Evolutionary conservation across 1,140 invertebrate species (phyloP).

Genomic region (Solenopsis fugax): DNA sequence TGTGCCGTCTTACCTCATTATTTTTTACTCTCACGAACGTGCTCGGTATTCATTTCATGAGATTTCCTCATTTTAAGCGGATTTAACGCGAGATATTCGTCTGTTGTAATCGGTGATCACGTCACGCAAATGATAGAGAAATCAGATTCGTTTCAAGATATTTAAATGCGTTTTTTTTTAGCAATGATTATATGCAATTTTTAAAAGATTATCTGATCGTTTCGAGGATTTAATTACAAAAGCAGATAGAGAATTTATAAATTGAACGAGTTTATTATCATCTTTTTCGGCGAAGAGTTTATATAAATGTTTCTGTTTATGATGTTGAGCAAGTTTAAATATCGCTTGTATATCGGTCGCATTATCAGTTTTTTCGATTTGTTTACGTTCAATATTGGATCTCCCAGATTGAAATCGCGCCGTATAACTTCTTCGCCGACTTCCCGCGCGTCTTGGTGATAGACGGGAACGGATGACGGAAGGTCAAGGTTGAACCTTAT

Average conservation of each 20-base stretch:
- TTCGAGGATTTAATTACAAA: not conserved
- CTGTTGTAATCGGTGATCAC: not conserved
- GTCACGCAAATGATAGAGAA: not conserved
- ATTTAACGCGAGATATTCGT: not conserved
- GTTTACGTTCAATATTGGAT: constrained; percentile 56
- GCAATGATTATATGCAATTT: not conserved
- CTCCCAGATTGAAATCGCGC: constrained; percentile 49
- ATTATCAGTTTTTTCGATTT: constrained; percentile 38
- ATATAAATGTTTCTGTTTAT: not conserved
- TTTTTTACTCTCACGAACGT: constrained; percentile 41
- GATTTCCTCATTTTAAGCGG: not conserved
- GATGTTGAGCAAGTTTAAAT: not conserved
- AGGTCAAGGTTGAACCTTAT: constrained; percentile 69
- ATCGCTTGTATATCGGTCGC: not conserved
- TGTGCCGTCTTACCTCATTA: constrained; percentile 40
- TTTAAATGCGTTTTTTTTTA: not conserved
- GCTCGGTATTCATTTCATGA: not conserved
- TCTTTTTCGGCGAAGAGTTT: not conserved
- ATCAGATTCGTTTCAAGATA: not conserved
- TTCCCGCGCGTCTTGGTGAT: constrained; percentile 52
- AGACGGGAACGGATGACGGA: constrained; percentile 56
- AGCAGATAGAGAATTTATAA: not conserved
- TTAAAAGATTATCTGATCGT: not conserved
- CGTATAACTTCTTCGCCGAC: constrained; percentile 50
- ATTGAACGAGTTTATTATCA: not conserved